Evolutionary conservation across 1,140 invertebrate species (phyloP).

Genomic region (Probaryconus sp.): DNA sequence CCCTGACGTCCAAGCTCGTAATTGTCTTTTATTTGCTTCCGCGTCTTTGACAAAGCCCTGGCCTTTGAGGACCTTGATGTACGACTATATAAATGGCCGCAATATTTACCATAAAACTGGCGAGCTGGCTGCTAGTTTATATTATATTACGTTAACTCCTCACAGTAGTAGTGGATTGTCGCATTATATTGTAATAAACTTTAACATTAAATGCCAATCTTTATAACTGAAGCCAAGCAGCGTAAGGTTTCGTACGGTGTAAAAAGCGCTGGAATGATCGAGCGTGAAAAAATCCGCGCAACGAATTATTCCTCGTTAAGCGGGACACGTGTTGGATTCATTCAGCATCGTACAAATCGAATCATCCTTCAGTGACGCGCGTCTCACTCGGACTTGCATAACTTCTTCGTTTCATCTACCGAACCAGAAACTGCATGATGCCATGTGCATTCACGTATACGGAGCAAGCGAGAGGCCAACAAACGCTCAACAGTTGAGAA

Average conservation of each 20-base stretch:
- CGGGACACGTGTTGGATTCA: slow-evolving; percentile 43
- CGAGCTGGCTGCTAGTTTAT: background rate
- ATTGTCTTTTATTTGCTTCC: slow-evolving; percentile 49
- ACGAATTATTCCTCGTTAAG: slow-evolving; percentile 26
- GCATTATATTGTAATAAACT: background rate
- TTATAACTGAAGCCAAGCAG: too few species aligned
- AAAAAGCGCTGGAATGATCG: background rate
- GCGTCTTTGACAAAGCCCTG: slow-evolving; percentile 25
- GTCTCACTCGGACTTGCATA: slow-evolving; percentile 50
- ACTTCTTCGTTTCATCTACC: slow-evolving; percentile 56
- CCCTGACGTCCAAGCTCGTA: slow-evolving; percentile 15
- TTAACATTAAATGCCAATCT: background rate
- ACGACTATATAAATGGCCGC: slow-evolving; percentile 15
- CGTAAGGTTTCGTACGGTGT: too few species aligned
- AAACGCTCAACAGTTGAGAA: slow-evolving; percentile 6
- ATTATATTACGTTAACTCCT: background rate
- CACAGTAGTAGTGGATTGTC: background rate
- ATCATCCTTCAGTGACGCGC: slow-evolving; percentile 44
- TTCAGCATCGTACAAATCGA: slow-evolving; percentile 49
- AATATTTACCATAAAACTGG: slow-evolving; percentile 2
- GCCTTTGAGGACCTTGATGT: slow-evolving; percentile 28
- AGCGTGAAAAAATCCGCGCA: background rate
- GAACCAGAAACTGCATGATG: slow-evolving; percentile 56
- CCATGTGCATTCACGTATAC: slow-evolving; percentile 43
- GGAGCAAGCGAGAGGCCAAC: slow-evolving; percentile 14